phyloP scores from a whole-genome alignment of 2,888 invertebrate species.

The Stenolophus ochropezus region DNA sequence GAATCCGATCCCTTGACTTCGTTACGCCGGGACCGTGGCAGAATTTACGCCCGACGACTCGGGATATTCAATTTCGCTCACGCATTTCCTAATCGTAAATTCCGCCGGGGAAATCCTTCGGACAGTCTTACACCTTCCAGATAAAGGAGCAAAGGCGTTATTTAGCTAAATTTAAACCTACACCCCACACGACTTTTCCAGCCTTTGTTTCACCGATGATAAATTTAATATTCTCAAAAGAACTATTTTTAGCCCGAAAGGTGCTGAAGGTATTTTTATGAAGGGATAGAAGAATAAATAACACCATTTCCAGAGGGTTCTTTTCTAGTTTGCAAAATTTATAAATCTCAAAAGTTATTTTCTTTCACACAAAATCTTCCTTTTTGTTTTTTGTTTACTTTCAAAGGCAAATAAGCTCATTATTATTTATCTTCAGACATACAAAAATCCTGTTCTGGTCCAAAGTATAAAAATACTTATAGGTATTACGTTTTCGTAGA shows the following conservation, averaged over 20 bases:
- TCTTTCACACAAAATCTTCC: too few species aligned
- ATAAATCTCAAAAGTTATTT: too few species aligned
- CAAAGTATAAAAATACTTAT: too few species aligned
- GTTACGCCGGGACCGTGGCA: neutral
- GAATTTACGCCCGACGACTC: slow-evolving; percentile 61
- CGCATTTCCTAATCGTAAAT: slow-evolving; percentile 68
- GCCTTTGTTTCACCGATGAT: neutral
- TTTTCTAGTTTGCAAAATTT: neutral
- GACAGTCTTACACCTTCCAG: slow-evolving; percentile 62
- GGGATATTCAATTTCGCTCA: slow-evolving; percentile 69
- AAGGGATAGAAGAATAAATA: neutral
- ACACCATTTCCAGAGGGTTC: neutral
- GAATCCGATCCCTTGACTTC: neutral
- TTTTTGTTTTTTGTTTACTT: too few species aligned
- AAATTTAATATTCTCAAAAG: neutral
- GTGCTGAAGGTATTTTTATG: neutral
- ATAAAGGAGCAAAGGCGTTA: slow-evolving; percentile 7
- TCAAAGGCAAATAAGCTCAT: too few species aligned
- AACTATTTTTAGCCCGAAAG: neutral
- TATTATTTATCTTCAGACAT: too few species aligned
- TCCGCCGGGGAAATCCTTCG: slow-evolving; percentile 64
- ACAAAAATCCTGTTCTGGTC: too few species aligned
- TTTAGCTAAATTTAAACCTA: slow-evolving; percentile 23
- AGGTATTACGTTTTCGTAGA: too few species aligned
- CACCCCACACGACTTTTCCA: neutral